These are phyloP conservation scores for Gonatopus flavifemur DNA, from an alignment of 1,140 invertebrate species.

Conservation along the genomic window DNA sequence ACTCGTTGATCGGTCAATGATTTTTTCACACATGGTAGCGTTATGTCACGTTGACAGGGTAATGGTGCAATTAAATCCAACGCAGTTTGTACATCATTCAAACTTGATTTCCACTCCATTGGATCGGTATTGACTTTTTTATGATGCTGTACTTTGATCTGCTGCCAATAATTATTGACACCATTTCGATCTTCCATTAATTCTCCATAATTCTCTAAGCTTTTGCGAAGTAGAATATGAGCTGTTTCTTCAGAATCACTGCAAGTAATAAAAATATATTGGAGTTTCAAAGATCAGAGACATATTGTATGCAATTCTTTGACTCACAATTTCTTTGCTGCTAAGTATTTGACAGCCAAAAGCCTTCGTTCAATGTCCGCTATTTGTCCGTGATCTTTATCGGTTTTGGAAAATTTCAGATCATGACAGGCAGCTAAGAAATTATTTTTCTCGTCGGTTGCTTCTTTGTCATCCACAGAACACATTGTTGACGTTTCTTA, in stretches of 20 bases:
- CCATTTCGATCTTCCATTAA: conserved; percentile 26
- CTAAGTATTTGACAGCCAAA: conserved; percentile 37
- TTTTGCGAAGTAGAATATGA: conserved; percentile 25
- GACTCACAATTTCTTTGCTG: conserved; percentile 36
- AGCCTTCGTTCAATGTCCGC: conserved; percentile 36
- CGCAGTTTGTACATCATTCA: conserved; percentile 27
- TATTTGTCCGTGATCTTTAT: conserved; percentile 21
- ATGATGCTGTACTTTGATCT: conserved; percentile 34
- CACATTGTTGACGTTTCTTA: too few relatives aligned
- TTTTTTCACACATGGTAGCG: conserved; percentile 28
- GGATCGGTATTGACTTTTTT: conserved; percentile 29
- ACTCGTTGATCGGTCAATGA: conserved; percentile 34
- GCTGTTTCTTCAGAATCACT: conserved; percentile 37
- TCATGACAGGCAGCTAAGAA: conserved; percentile 32
- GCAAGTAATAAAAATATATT: conserved; percentile 11
- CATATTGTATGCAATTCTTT: not conserved
- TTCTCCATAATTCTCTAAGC: conserved; percentile 31
- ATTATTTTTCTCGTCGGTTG: conserved; percentile 31
- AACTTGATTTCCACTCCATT: conserved; percentile 33
- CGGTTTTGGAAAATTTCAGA: conserved; percentile 39
- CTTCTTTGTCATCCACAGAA: too few relatives aligned
- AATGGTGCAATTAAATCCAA: conserved; percentile 36
- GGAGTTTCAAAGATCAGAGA: not conserved
- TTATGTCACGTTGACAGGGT: conserved; percentile 32
- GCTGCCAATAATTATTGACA: conserved; percentile 43